Evolutionary conservation across 2,797 vertebrate genomes (phyloP).

Genomic region (Psittacula echo): DNA sequence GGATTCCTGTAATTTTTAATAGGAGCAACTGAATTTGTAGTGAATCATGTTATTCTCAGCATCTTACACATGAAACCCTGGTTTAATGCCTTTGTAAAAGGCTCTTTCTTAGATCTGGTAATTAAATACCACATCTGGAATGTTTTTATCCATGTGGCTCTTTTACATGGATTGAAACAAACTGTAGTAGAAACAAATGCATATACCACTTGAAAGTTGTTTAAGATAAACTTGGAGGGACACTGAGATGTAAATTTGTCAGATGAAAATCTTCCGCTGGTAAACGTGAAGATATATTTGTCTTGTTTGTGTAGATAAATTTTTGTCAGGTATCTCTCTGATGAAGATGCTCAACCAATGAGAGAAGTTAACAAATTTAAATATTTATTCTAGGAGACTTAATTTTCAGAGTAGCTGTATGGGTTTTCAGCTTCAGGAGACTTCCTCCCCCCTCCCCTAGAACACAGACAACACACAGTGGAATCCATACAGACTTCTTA

Average conservation of each 20-base stretch:
- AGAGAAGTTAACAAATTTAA: not conserved
- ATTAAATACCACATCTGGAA: not conserved
- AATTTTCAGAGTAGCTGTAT: not conserved
- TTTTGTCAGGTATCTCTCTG: not conserved
- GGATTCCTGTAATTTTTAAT: not conserved
- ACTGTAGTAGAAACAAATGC: not conserved
- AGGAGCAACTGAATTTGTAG: not conserved
- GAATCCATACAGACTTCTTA: not conserved
- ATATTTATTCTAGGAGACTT: not conserved
- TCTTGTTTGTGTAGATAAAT: not conserved
- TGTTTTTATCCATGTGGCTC: not conserved
- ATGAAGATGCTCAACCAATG: not conserved
- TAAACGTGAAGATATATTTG: not conserved
- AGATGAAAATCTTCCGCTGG: not conserved
- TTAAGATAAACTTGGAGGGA: not conserved
- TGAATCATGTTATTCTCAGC: not conserved
- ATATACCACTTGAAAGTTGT: not conserved
- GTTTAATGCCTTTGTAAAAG: not conserved
- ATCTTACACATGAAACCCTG: not conserved
- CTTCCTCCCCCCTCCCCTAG: fast-evolving
- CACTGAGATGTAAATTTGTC: not conserved
- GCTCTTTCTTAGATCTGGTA: not conserved
- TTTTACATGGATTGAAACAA: not conserved
- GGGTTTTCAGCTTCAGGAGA: not conserved
- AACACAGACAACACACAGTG: not conserved